Base-by-base conservation (phyloP, 2,888 invertebrate species). In the Calliopum simillimum region DNA sequence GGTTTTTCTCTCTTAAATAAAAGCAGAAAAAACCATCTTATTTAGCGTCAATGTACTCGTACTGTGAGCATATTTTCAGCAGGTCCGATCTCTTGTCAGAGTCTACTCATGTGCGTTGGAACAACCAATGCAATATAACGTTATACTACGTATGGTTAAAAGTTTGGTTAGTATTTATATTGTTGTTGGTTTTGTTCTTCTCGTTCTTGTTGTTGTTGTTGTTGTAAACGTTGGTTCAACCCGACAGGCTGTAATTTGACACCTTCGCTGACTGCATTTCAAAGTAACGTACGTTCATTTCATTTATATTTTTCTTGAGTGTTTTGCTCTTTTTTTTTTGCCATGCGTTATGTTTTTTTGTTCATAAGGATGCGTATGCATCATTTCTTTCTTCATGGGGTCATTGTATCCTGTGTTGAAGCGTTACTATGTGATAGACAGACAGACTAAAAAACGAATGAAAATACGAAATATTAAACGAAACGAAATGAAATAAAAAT, bases 171-270 rank as follows among this genome's bases (percentile, higher is more conserved):
- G 33, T 33, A 33, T 8, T 33, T 8, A 33, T 33, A 8, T 33
- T 33, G 33, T 33, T 33, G 33, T 33, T 33, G 5, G 5, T 33
- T 1, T 33, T 33, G 33, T 56, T n/a, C n/a, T n/a, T n/a, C n/a
- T n/a, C n/a, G n/a, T n/a, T n/a, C n/a, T n/a, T n/a, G n/a, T n/a
- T 33, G 33, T 33, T 33, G 5, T 33, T 33, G 8, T 33, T 33
- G 33, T 56, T n/a, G 25, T 8, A 12, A 23, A n/a, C 23, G 65
- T 51, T 63, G 53, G 55, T 14, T 44, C 19, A 14, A 43, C 43
- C n/a, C 25, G 53, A 33, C 33, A 33, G 33, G 33, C 21, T 69
- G 79, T 75, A 70, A 78, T 74, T 75, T 75, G 77, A 78, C 79
- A 78, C 78, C 78, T 77, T 72, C 71, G 47, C 65, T 44, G 64